These are phyloP conservation scores for Megaptera novaeangliae DNA, from an alignment of 2,113 vertebrate genomes.

Conservation along the genomic window DNA sequence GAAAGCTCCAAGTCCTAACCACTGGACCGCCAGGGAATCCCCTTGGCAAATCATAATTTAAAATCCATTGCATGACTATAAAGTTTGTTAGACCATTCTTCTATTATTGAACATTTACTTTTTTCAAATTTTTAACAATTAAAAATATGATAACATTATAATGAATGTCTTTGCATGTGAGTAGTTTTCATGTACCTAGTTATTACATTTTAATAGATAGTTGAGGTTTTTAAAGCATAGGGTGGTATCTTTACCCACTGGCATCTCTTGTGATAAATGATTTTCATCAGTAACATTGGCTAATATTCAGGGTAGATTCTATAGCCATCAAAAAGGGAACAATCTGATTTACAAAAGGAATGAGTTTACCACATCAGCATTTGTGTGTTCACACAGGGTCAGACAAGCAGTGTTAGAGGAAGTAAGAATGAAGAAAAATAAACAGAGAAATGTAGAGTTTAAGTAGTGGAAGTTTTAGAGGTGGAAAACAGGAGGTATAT, in stretches of 20 bases:
- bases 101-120: background rate
- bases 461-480: background rate
- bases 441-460: background rate
- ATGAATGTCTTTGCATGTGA: background rate
- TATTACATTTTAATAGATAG: background rate
- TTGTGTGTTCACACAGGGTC: background rate
- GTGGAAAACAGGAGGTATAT: background rate
- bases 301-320: background rate
- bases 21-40: too few species aligned
- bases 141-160: background rate
- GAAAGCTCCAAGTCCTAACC: too few species aligned
- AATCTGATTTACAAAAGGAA: background rate
- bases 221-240: background rate
- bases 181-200: background rate
- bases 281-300: background rate
- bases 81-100: background rate
- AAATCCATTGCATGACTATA: background rate
- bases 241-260: background rate
- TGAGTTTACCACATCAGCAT: background rate
- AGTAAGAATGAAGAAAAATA: background rate
- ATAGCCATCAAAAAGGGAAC: background rate
- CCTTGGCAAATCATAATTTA: background rate
- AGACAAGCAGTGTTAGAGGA: background rate
- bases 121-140: background rate
- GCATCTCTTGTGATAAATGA: background rate